Conservation (phyloP, 35 echinoderm and acorn worm genomes). For the Patiria miniata region DNA sequence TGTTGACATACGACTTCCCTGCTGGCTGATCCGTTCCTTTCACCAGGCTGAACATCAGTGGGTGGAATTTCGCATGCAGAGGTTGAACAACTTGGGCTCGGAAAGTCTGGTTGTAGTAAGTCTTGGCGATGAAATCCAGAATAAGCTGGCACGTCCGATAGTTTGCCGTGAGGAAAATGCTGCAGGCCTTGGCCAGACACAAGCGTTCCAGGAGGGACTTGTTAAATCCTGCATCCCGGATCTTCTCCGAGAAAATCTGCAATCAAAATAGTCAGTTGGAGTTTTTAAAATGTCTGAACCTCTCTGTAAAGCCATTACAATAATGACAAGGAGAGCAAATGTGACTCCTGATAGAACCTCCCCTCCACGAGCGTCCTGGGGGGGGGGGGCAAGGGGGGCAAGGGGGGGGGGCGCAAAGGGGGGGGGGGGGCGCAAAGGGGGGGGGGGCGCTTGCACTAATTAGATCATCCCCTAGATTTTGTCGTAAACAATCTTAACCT, state of each 20-base stretch:
- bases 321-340: no score
- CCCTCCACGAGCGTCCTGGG: no score
- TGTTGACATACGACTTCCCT: conserved; percentile 77
- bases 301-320: no score
- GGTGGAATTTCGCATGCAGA: conserved; percentile 41
- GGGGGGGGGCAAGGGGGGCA: no score
- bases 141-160: conserved; percentile 74
- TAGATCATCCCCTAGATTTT: no score
- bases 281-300: no score
- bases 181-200: conserved; percentile 25
- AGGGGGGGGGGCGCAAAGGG: no score
- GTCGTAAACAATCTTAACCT: no score
- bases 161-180: conserved; percentile 67
- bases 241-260: conserved; percentile 49
- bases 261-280: background rate
- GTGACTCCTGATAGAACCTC: no score
- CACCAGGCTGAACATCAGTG: conserved; percentile 64
- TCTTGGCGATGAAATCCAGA: conserved; percentile 48
- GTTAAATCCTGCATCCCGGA: conserved; percentile 34
- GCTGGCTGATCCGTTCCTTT: conserved; percentile 53
- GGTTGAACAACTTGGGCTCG: conserved; percentile 27
- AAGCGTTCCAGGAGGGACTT: conserved; percentile 63
- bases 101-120: conserved; percentile 20
- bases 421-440: no score
- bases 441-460: no score